phyloP scores from a whole-genome alignment of 2,797 vertebrate genomes.

The Myotis vivesi region DNA sequence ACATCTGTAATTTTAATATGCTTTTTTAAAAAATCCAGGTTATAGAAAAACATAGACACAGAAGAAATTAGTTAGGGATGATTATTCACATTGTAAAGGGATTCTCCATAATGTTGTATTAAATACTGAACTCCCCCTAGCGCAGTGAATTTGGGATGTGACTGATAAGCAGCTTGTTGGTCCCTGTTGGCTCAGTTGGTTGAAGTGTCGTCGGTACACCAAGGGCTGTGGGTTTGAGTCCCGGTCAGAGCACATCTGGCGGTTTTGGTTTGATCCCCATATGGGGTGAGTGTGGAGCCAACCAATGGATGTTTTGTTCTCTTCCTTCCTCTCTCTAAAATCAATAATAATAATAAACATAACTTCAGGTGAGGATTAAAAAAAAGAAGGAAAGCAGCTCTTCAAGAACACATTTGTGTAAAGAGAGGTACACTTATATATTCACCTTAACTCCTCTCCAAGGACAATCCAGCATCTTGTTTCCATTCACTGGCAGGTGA shows the following conservation, averaged over 20 bases:
- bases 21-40: neutral
- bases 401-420: neutral
- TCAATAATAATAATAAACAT: neutral
- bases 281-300: neutral
- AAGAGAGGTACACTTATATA: neutral
- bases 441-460: neutral
- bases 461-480: neutral
- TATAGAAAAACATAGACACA: conserved; percentile 20
- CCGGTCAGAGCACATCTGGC: neutral
- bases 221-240: neutral
- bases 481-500: neutral
- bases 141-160: neutral
- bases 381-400: conserved; percentile 11
- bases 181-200: neutral
- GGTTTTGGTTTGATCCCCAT: neutral
- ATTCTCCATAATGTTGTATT: conserved; percentile 28
- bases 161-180: conserved; percentile 29
- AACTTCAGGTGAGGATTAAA: neutral
- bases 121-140: neutral
- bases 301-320: neutral
- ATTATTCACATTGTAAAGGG: conserved; percentile 71
- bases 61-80: conserved; percentile 35
- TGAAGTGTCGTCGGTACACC: neutral
- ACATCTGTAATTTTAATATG: conserved; percentile 30
- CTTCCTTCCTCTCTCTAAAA: neutral